Evolutionary conservation across 2,113 vertebrate genomes (phyloP).

Genomic region (Nerophis lumbriciformis): DNA sequence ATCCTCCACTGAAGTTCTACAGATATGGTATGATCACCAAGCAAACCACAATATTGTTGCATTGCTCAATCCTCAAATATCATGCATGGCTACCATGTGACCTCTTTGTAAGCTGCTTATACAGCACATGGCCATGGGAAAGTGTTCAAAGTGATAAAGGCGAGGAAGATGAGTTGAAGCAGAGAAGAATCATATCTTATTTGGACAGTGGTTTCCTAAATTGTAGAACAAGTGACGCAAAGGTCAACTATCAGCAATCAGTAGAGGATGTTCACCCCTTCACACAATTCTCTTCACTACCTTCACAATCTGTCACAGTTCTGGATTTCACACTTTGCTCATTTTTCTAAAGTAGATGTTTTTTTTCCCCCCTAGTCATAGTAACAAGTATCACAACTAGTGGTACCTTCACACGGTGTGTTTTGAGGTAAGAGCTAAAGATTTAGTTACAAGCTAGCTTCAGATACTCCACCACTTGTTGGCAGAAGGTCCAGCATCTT

Average conservation of each 20-base stretch:
- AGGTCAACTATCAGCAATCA: slow-evolving; percentile 39
- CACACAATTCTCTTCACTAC: slow-evolving; percentile 5
- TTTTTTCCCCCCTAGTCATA: neutral
- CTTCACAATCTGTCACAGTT: neutral
- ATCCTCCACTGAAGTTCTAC: too few species aligned
- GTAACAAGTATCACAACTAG: neutral
- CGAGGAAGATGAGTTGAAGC: slow-evolving; percentile 25
- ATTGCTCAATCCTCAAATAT: neutral
- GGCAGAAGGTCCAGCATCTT: too few species aligned
- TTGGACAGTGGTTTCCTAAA: slow-evolving; percentile 64
- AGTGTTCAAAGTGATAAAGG: slow-evolving; percentile 39
- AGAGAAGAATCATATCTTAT: slow-evolving; percentile 50
- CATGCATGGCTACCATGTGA: slow-evolving; percentile 1
- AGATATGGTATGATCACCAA: too few species aligned
- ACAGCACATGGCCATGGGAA: slow-evolving; percentile 39
- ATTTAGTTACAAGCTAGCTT: too few species aligned
- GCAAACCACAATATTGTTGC: neutral
- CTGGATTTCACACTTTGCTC: neutral
- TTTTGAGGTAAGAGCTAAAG: too few species aligned
- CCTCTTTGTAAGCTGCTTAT: slow-evolving; percentile 26
- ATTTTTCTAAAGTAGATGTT: neutral
- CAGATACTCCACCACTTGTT: too few species aligned
- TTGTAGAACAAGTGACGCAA: slow-evolving; percentile 13
- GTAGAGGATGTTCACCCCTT: slow-evolving; percentile 26
- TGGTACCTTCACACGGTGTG: too few species aligned